Evolutionary conservation across 2,113 vertebrate genomes (phyloP).

Genomic region (Nibea coibor): DNA sequence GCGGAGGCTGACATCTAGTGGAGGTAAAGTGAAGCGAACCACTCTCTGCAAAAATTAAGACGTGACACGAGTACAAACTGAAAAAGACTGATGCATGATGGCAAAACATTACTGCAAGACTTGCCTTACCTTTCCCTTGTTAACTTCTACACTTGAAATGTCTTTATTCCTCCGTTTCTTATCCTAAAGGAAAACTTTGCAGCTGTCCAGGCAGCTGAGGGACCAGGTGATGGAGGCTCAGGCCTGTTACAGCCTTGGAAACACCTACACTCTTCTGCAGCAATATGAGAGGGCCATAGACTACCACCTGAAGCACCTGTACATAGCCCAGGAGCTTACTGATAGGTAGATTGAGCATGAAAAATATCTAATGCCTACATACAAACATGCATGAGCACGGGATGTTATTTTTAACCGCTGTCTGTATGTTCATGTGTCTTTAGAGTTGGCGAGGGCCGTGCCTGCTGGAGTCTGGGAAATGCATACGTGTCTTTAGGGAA

Average conservation of each 20-base stretch:
- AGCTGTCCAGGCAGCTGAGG: slow-evolving; percentile 93
- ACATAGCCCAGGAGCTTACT: slow-evolving; percentile 94
- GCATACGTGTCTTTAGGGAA: slow-evolving; percentile 93
- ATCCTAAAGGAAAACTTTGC: slow-evolving; percentile 90
- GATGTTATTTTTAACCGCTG: not conserved
- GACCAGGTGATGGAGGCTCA: slow-evolving; percentile 97
- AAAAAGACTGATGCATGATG: not conserved
- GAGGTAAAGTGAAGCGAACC: slow-evolving; percentile 31
- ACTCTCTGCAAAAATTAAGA: not conserved
- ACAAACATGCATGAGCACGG: not conserved
- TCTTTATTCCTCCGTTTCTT: not conserved
- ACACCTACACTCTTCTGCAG: slow-evolving; percentile 94
- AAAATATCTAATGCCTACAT: not conserved
- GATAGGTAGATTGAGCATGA: slow-evolving; percentile 86
- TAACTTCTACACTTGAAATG: too few species aligned
- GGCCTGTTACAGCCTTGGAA: slow-evolving; percentile 97
- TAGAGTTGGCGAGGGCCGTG: slow-evolving; percentile 96
- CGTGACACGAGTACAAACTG: not conserved
- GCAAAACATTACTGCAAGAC: not conserved
- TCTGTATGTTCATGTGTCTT: not conserved
- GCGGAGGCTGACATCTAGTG: slow-evolving; percentile 72
- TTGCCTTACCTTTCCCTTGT: not conserved
- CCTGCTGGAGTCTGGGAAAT: slow-evolving; percentile 97
- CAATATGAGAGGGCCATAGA: slow-evolving; percentile 93
- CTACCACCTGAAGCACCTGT: slow-evolving; percentile 94